phyloP scores from a whole-genome alignment of 2,888 invertebrate species.

The Prionchulus punctatus region DNA sequence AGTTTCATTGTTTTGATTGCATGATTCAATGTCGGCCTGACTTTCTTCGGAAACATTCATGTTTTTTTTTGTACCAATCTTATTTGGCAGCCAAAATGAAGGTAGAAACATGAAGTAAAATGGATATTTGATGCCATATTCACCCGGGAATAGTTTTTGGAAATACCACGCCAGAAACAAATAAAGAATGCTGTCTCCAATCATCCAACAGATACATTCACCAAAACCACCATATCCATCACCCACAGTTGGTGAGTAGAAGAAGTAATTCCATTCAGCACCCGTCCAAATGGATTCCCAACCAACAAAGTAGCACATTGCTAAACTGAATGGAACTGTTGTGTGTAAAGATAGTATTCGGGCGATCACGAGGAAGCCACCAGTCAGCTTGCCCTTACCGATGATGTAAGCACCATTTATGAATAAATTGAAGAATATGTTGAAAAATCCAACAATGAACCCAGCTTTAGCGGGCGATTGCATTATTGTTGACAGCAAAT shows the following conservation, averaged over 20 bases:
- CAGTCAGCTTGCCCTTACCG: neutral
- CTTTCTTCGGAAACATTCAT: neutral
- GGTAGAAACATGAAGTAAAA: conserved; percentile 2
- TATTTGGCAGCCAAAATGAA: conserved; percentile 3
- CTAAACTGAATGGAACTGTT: neutral
- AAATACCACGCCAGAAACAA: conserved; percentile 5
- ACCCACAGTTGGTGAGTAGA: neutral
- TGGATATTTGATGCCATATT: conserved; percentile 10
- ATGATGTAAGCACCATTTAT: neutral
- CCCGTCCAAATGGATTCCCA: neutral
- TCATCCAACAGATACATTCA: neutral
- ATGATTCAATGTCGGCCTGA: neutral
- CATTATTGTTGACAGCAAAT: neutral
- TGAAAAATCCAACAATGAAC: neutral
- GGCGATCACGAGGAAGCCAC: neutral
- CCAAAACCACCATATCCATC: neutral
- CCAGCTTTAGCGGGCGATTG: neutral
- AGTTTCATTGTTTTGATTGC: neutral
- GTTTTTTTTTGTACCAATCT: too few relatives aligned
- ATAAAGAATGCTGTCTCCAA: neutral
- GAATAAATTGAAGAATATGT: neutral
- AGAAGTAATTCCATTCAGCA: neutral
- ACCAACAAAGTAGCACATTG: conserved; percentile 1
- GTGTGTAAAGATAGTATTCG: neutral
- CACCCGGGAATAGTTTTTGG: conserved; percentile 9